Percentiles rank a stretch among this genome's conserved stretches.
phyloP scores from a whole-genome alignment of 2,113 vertebrate species.

The Nesogale talazaci region DNA sequence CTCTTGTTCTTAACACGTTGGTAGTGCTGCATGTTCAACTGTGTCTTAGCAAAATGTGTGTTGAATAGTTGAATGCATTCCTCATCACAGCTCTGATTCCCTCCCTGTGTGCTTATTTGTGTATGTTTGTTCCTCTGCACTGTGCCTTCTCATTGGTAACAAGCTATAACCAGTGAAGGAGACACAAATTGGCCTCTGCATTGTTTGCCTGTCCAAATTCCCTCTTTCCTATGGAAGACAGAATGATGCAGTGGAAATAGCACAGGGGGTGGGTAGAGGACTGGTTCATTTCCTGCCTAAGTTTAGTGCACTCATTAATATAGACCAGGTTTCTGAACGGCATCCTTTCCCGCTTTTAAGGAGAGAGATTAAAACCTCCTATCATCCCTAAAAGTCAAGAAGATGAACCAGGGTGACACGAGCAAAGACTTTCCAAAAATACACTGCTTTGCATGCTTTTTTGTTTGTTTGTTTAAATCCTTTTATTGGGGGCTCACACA shows the following conservation, averaged over 20 bases:
- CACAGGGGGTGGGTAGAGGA: background rate
- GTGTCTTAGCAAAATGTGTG: background rate
- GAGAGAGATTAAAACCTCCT: background rate
- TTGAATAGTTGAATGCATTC: background rate
- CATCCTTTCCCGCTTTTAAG: background rate
- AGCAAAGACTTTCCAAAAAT: background rate
- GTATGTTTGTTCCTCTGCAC: background rate
- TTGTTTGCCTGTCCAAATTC: constrained; percentile 4
- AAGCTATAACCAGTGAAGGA: background rate
- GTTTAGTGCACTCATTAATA: background rate
- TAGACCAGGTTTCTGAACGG: background rate
- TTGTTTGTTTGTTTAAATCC: background rate
- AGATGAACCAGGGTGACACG: constrained; percentile 16
- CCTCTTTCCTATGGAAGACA: background rate
- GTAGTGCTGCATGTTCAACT: background rate
- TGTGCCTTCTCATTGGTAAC: background rate
- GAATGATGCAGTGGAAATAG: background rate
- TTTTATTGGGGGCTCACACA: too few species aligned
- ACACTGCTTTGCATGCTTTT: background rate
- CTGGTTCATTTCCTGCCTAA: background rate
- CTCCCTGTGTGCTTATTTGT: background rate
- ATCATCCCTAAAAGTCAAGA: background rate
- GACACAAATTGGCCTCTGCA: background rate
- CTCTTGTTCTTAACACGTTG: background rate
- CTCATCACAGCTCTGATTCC: background rate